These are phyloP conservation scores for Ginglymostoma cirratum DNA, from an alignment of 2,113 vertebrate species.

Conservation along the genomic window DNA sequence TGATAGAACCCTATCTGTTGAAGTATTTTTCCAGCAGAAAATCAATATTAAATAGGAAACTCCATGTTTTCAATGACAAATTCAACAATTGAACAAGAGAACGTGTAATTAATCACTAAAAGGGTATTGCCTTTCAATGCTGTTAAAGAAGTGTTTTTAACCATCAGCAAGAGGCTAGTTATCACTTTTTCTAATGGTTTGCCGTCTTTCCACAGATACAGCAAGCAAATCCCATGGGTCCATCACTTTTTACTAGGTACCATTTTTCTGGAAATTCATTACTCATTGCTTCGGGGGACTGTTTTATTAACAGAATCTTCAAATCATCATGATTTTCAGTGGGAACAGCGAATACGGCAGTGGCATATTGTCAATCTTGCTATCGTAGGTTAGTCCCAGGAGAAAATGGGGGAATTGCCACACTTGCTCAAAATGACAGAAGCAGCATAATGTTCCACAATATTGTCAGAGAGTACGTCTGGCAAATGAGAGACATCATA, in stretches of 20 bases:
- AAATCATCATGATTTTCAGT: not conserved
- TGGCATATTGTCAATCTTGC: not conserved
- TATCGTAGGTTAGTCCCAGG: not conserved
- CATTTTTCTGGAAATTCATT: slow-evolving; percentile 4
- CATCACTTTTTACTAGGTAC: not conserved
- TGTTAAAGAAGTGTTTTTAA: not conserved
- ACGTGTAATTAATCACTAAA: not conserved
- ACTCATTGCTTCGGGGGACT: not conserved
- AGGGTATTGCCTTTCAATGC: not conserved
- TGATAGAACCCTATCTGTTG: not conserved
- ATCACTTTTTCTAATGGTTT: not conserved
- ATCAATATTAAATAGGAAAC: not conserved
- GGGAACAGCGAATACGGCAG: not conserved
- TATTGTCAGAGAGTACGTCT: not conserved
- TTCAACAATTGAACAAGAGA: not conserved
- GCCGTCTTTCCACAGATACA: not conserved
- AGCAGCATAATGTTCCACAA: not conserved
- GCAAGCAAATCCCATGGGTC: not conserved
- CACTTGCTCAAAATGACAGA: not conserved
- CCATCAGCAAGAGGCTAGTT: not conserved
- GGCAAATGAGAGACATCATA: not conserved
- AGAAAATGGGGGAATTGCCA: not conserved
- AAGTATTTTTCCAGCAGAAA: not conserved
- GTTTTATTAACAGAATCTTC: not conserved
- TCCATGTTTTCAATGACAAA: too few relatives aligned